Evolutionary conservation across 2,797 vertebrate species (phyloP), one percentile per base, ranked within the genome.

Genomic region (Myripristis murdjan): DNA sequence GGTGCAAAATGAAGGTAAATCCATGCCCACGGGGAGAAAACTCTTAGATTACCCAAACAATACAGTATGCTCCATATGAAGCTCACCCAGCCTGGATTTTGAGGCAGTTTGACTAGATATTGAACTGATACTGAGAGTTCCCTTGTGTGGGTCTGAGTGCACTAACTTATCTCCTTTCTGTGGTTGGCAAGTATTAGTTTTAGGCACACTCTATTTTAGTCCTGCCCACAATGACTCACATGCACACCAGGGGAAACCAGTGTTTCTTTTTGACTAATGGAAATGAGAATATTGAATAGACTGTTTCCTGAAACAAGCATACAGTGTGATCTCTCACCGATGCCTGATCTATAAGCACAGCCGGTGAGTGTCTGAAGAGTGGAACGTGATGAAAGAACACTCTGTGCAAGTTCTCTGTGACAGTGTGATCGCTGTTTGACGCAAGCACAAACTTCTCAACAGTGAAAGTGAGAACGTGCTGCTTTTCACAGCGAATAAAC

Each of bases 361-460:
- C 8, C 1, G 41, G 41, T 51, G 3, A 47, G 23, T 58, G 11
- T 61, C 0, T 64, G 6, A 31, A 41, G 12, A 56, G 28, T 52
- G n/a, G 44, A 23, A n/a, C 31, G 1, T 12, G 8, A 16, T 33
- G 70, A 72, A 57, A 43, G 74, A 41, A 87, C 77, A 81, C 54
- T 48, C 63, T 75, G 69, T 81, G 11, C 49, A 3, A 53, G 70
- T 73, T 73, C 64, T 73, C 47, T 0, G 2, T 51, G 70, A 69
- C 71, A 18, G 68, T 72, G 73, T 61, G 70, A 82, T 43, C 66
- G 11, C 33, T 15, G 28, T 66, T 44, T 56, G 70, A 67, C 0
- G 12, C 1, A 2, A 55, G 33, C 26, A 80, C 60, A 16, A 24
- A 43, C 8, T 10, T 18, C 5, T n/a, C 39, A 2, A 9, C 41